Conservation (phyloP, 2,113 vertebrate species). For the Phrynosoma blainvillii region DNA sequence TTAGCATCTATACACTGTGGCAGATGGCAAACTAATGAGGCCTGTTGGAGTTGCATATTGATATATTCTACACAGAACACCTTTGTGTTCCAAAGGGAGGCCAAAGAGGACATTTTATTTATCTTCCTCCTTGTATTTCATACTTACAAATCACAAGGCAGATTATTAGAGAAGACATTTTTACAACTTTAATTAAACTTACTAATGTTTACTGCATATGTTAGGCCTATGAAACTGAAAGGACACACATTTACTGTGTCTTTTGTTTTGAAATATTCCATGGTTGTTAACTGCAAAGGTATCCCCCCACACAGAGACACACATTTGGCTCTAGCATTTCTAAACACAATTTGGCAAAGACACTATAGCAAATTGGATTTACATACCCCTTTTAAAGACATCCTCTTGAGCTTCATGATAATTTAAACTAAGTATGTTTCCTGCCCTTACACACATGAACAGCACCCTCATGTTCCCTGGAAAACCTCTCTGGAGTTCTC, state of each 20-base stretch:
- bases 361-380: not conserved
- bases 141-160: slow-evolving; percentile 49
- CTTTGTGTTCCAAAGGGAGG: slow-evolving; percentile 66
- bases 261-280: slow-evolving; percentile 19
- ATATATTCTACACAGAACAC: slow-evolving; percentile 71
- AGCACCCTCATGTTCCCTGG: too few species aligned
- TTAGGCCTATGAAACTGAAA: slow-evolving; percentile 38
- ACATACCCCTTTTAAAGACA: not conserved
- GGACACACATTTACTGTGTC: not conserved
- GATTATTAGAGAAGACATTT: slow-evolving; percentile 62
- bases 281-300: not conserved
- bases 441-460: too few species aligned
- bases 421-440: too few species aligned
- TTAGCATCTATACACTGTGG: slow-evolving; percentile 80
- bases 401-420: not conserved
- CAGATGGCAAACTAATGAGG: slow-evolving; percentile 91
- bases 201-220: slow-evolving; percentile 44
- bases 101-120: slow-evolving; percentile 75
- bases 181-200: slow-evolving; percentile 59
- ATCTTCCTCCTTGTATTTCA: slow-evolving; percentile 64
- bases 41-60: slow-evolving; percentile 78
- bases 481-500: too few species aligned
- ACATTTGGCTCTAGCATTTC: slow-evolving; percentile 5
- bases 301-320: not conserved
- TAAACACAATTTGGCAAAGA: not conserved